Conservation (phyloP, 2,888 invertebrate genomes). For the Microchrysa polita region DNA sequence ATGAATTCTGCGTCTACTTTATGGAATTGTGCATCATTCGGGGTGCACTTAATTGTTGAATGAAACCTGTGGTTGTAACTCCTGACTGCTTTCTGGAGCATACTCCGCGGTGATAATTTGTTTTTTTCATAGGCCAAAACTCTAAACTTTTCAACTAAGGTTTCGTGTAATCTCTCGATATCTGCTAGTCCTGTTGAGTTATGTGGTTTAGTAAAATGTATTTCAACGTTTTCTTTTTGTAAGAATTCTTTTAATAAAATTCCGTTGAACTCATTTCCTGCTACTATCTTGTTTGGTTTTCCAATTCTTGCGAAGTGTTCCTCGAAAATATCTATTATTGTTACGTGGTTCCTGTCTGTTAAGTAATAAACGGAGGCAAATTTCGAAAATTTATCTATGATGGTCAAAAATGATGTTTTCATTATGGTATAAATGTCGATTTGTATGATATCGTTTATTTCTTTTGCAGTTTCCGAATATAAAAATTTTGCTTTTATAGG, state of each 20-base stretch:
- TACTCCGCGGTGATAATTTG: background rate
- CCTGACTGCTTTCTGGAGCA: background rate
- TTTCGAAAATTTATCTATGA: background rate
- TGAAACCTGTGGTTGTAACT: background rate
- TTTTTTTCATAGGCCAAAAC: background rate
- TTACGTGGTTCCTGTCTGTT: background rate
- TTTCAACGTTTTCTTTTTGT: background rate
- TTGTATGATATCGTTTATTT: background rate
- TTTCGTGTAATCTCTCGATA: background rate
- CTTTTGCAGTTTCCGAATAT: slow-evolving; percentile 40
- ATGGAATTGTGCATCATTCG: too few relatives aligned
- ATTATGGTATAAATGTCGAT: background rate
- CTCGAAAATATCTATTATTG: background rate
- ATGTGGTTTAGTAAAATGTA: background rate
- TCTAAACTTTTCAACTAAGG: background rate
- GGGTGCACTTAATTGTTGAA: too few relatives aligned
- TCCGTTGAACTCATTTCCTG: background rate
- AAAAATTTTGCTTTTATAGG: slow-evolving; percentile 35
- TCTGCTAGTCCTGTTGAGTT: background rate
- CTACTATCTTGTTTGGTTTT: slow-evolving; percentile 10
- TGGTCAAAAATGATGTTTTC: background rate
- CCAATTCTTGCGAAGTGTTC: slow-evolving; percentile 7
- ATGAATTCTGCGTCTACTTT: too few relatives aligned
- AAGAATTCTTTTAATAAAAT: background rate
- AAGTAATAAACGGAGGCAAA: background rate